These are phyloP conservation scores for Upupa epops DNA, from an alignment of 2,113 vertebrate genomes.

Conservation along the genomic window DNA sequence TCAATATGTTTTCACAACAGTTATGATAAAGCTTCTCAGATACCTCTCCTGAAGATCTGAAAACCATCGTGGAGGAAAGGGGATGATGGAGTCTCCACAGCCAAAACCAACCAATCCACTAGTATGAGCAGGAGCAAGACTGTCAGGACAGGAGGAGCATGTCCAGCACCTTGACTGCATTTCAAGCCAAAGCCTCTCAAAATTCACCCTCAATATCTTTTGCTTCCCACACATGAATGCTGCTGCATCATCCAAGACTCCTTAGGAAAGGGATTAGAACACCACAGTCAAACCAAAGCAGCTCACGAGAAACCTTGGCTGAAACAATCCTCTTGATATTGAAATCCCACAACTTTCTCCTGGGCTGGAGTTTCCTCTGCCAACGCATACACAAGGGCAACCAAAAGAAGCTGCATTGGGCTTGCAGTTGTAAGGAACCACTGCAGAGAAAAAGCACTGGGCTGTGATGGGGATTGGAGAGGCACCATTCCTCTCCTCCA, in stretches of 20 bases:
- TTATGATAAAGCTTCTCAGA: not conserved
- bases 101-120: not conserved
- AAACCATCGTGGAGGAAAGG: not conserved
- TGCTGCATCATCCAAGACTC: not conserved
- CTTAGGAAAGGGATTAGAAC: not conserved
- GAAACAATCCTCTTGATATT: not conserved
- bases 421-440: constrained; percentile 46
- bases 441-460: constrained; percentile 47
- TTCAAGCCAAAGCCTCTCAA: not conserved
- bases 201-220: not conserved
- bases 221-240: not conserved
- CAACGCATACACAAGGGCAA: not conserved
- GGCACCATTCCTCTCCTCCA: constrained; percentile 9
- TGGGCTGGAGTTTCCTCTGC: not conserved
- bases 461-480: not conserved
- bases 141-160: not conserved
- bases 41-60: not conserved
- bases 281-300: not conserved
- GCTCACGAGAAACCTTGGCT: not conserved
- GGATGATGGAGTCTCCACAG: not conserved
- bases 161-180: not conserved
- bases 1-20: not conserved
- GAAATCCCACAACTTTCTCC: constrained; percentile 1
- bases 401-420: constrained; percentile 19
- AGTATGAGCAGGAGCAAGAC: not conserved